Conservation (phyloP, 2,797 vertebrate species). For the Telmatherina bonti region DNA sequence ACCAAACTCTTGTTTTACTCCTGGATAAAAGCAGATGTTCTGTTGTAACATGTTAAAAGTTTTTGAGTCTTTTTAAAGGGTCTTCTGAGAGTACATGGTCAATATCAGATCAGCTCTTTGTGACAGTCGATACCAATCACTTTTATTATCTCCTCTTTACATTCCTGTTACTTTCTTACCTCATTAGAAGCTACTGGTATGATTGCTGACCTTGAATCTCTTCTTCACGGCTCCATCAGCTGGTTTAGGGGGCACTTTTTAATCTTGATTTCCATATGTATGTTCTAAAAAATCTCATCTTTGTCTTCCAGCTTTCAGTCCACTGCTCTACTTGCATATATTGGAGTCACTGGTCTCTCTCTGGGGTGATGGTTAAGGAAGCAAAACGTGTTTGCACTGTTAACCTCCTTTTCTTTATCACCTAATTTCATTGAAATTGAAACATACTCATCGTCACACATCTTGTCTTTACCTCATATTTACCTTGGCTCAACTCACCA, state of each 20-base stretch:
- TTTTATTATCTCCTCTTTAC: no score
- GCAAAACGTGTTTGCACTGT: not conserved
- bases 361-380: not conserved
- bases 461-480: not conserved
- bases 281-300: not conserved
- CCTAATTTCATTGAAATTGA: not conserved
- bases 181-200: not conserved
- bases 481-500: not conserved
- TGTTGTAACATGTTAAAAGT: no score
- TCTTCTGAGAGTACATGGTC: not conserved
- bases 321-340: not conserved
- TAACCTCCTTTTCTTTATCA: not conserved
- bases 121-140: no score
- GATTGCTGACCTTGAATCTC: not conserved
- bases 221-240: not conserved
- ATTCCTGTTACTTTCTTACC: not conserved
- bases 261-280: not conserved
- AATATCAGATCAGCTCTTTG: not conserved
- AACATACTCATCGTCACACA: not conserved
- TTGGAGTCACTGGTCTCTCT: not conserved
- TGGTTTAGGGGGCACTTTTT: not conserved
- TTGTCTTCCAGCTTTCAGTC: not conserved
- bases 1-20: not conserved
- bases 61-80: no score
- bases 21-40: not conserved